Percentiles rank a stretch among this genome's conserved stretches.
Conservation (phyloP, 1,140 invertebrate species). For the Drosophila jambulina region DNA sequence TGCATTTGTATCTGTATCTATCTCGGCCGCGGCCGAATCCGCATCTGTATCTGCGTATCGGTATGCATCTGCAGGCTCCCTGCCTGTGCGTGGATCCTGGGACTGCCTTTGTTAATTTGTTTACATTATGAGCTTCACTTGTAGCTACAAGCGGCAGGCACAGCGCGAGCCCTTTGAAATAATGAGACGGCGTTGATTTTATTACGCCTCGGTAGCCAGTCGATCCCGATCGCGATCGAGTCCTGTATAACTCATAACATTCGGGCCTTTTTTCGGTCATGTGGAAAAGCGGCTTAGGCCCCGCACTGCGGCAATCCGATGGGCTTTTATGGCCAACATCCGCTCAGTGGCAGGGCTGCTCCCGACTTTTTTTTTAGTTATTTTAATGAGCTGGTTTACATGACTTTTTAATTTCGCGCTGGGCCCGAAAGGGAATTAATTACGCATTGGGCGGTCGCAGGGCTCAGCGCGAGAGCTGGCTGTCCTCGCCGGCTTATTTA, state of each 20-base stretch:
- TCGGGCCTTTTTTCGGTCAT: constrained; percentile 52
- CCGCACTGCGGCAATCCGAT: constrained; percentile 39
- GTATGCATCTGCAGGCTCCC: constrained; percentile 12
- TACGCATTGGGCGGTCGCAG: constrained; percentile 82
- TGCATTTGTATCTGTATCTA: constrained; percentile 23
- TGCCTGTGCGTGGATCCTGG: constrained; percentile 22
- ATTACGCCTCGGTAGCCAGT: constrained; percentile 51
- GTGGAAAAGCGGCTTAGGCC: constrained; percentile 69
- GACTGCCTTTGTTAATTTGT: constrained; percentile 76
- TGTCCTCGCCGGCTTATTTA: constrained; percentile 63
- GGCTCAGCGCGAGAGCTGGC: constrained; percentile 50
- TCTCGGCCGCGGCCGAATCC: constrained; percentile 5
- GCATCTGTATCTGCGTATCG: constrained; percentile 17
- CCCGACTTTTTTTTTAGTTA: constrained; percentile 61
- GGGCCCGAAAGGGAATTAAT: constrained; percentile 84
- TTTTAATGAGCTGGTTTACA: constrained; percentile 85
- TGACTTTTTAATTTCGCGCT: constrained; percentile 85
- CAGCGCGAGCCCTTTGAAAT: constrained; percentile 78
- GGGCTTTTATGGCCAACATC: constrained; percentile 70
- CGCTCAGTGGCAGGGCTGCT: constrained; percentile 30
- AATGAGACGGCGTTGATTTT: constrained; percentile 80
- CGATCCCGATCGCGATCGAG: constrained; percentile 2
- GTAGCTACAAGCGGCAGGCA: constrained; percentile 69
- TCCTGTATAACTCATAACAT: constrained; percentile 63
- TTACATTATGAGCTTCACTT: constrained; percentile 84